A percentile compares a stretch with the other conserved stretches of the same genome.
These are phyloP conservation scores for Aricia artaxerxes DNA, from an alignment of 2,888 invertebrate species.

Conservation along the genomic window DNA sequence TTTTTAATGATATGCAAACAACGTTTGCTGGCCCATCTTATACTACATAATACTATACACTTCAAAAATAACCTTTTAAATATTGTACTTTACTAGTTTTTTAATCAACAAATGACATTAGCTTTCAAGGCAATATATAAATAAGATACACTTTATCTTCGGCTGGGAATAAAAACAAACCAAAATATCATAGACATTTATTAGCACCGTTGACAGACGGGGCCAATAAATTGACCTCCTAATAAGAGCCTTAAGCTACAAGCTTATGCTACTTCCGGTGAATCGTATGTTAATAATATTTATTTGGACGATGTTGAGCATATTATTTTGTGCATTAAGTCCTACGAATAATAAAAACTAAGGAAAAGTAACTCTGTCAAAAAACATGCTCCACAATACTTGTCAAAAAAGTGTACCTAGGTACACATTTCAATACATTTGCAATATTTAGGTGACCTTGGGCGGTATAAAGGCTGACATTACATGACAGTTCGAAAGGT, in stretches of 20 bases:
- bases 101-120: not conserved
- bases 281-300: not conserved
- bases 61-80: constrained; percentile 7
- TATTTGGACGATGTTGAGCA: too few relatives aligned
- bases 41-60: not conserved
- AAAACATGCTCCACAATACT: too few relatives aligned
- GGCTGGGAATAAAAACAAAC: constrained; percentile 5
- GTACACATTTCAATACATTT: too few relatives aligned
- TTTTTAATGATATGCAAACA: not conserved
- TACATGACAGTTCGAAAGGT: too few relatives aligned
- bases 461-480: too few relatives aligned
- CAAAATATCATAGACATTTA: constrained; percentile 24
- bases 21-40: not conserved
- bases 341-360: too few relatives aligned
- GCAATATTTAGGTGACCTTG: too few relatives aligned
- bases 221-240: constrained; percentile 26
- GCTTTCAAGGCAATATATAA: constrained; percentile 22
- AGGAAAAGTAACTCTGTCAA: too few relatives aligned
- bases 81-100: constrained; percentile 2
- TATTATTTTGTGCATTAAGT: too few relatives aligned
- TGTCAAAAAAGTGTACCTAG: too few relatives aligned
- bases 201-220: constrained; percentile 24
- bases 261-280: not conserved
- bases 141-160: constrained; percentile 22
- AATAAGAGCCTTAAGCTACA: constrained; percentile 2